phyloP scores from a whole-genome alignment of 64 coral and sea anemone genomes.

The Acropora yongei region DNA sequence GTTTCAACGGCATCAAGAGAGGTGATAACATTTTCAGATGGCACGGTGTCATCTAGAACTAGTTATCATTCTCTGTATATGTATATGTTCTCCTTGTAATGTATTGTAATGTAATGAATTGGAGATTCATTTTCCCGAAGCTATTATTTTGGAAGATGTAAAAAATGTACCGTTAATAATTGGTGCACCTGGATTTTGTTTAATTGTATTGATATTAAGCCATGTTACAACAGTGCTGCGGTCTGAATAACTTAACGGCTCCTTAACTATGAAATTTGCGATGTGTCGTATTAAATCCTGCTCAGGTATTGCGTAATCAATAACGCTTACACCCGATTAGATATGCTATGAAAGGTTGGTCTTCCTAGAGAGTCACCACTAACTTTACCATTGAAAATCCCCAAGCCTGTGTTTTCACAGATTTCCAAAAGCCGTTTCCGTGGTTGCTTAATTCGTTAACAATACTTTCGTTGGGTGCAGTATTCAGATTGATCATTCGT shows the following conservation, averaged over 20 bases:
- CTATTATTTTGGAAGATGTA: neutral
- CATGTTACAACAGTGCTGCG: neutral
- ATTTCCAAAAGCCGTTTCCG: neutral
- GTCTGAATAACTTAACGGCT: neutral
- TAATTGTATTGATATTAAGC: neutral
- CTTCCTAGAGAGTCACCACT: conserved; percentile 29
- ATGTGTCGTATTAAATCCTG: neutral
- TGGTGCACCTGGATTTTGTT: neutral
- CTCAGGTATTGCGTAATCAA: neutral
- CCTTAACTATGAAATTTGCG: neutral
- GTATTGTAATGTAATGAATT: neutral
- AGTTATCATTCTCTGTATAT: no score
- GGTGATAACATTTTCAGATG: no score
- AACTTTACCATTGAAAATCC: conserved; percentile 27
- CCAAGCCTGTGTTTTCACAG: neutral
- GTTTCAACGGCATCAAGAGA: no score
- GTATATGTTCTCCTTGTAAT: no score
- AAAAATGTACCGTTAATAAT: neutral
- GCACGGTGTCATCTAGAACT: no score
- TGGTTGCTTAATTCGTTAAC: neutral
- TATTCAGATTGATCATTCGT: neutral
- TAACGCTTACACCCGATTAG: neutral
- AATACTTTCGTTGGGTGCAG: neutral
- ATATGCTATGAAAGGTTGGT: conserved; percentile 9
- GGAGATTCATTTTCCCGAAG: conserved; percentile 15